Base-by-base conservation (phyloP, 1,140 invertebrate genomes). In the Aphis craccivora region DNA sequence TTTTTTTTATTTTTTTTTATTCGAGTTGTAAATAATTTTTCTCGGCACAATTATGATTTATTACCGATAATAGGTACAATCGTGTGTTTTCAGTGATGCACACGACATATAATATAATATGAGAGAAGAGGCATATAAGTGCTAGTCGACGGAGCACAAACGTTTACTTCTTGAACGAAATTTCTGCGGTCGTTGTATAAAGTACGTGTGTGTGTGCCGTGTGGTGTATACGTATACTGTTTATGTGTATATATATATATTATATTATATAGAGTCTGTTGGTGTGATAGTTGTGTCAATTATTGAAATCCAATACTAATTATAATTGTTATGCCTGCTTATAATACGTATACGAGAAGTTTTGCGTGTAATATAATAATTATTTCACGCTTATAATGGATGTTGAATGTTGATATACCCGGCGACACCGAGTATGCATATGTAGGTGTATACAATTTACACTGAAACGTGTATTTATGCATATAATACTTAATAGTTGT, bases 331-430 rank as follows among this genome's bases (percentile, higher is more conserved):
- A 40, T 83, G 25, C 18, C 22, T 40, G 81, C 35, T 40, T 40
- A 40, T 3, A 40, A 35, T 91, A 43, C 55, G 2, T 60, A 30
- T 60, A 30, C 25, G 60, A 67, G 14, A 30, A 30, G 40, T 45
- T 91, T 91, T 22, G 90, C 90, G 90, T 91, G 90, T 40, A 25
- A 25, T 90, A 23, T 40, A 90, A 90, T 90, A 37, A 90, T 90
- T 90, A 55, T 55, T 53, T 86, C 40, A 86, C 23, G 83, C 40
- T 86, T 40, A 40, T 43, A 43, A 43, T 40, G 40, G 23, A 40
- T 40, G 40, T 43, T 40, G 83, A 23, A 40, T 40, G 83, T 43
- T 43, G 9, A 86, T 86, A 43, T 43, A 23, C 20, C 35, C 81
- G 35, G 22, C 81, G 22, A 20, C 81, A 35, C 81, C n/a, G 4